These are phyloP conservation scores for Ptychobarbus kaznakovi DNA, from an alignment of 2,797 vertebrate species.

Conservation along the genomic window DNA sequence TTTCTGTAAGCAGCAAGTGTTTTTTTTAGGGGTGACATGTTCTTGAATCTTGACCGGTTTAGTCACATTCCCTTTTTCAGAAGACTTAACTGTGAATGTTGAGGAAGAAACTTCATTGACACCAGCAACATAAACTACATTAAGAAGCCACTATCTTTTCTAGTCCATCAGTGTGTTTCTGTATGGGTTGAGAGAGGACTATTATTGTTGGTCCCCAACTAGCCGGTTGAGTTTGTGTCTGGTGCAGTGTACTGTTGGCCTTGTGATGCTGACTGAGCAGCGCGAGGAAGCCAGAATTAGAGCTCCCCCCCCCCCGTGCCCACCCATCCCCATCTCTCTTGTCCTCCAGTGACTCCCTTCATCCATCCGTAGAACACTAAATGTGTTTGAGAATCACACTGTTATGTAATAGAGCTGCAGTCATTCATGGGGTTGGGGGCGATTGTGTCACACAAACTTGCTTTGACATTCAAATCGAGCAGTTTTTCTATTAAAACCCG, in stretches of 20 bases:
- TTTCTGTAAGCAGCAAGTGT: not conserved
- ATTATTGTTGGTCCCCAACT: not conserved
- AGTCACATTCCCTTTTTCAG: not conserved
- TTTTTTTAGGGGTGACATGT: not conserved
- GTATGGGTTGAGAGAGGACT: not conserved
- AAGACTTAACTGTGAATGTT: not conserved
- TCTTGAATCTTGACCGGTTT: not conserved
- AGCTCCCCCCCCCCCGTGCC: not conserved
- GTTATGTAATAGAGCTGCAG: conserved; percentile 47
- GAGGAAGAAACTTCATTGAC: not conserved
- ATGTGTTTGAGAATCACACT: conserved; percentile 46
- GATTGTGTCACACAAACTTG: conserved; percentile 17
- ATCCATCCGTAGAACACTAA: conserved; percentile 29
- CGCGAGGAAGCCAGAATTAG: not conserved
- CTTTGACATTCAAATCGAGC: conserved; percentile 27
- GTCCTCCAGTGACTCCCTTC: conserved; percentile 32
- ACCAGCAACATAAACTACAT: not conserved
- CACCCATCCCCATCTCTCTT: not conserved
- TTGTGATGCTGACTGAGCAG: conserved; percentile 33
- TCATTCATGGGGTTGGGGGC: conserved; percentile 42
- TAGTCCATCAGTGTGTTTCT: not conserved
- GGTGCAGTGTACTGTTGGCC: conserved; percentile 1
- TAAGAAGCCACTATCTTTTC: not conserved
- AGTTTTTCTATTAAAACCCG: not conserved
- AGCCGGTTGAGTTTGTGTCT: not conserved